Percentiles rank a stretch among this genome's conserved stretches.
phyloP scores from a whole-genome alignment of 2,888 invertebrate species.

The Synanthedon tipuliformis region DNA sequence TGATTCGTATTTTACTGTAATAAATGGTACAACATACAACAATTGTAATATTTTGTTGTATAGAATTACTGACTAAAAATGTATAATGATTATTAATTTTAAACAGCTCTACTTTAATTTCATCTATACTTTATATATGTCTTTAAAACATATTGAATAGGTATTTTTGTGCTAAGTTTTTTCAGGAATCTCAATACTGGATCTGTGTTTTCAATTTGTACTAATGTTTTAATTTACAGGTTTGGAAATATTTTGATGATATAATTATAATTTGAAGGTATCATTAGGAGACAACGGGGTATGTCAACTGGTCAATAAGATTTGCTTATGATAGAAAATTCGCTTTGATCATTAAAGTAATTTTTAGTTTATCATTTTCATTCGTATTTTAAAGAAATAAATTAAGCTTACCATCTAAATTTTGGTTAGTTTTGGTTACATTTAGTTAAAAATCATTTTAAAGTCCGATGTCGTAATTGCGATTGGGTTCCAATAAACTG shows the following conservation, averaged over 20 bases:
- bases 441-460: background rate
- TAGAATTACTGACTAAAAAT: too few relatives aligned
- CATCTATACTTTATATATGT: background rate
- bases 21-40: too few relatives aligned
- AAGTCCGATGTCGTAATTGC: background rate
- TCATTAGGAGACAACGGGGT: conserved; percentile 8
- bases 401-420: background rate
- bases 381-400: background rate
- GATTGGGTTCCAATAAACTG: conserved; percentile 9
- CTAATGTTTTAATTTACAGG: conserved; percentile 8
- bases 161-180: conserved; percentile 1
- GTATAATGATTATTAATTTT: too few relatives aligned
- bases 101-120: too few relatives aligned
- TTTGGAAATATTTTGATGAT: conserved; percentile 1
- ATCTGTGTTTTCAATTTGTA: conserved; percentile 1
- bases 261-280: conserved; percentile 6
- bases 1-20: too few relatives aligned
- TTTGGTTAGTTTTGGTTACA: background rate
- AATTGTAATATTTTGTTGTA: too few relatives aligned
- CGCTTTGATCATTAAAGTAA: conserved; percentile 3
- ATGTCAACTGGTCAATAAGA: conserved; percentile 4
- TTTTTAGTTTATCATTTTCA: background rate
- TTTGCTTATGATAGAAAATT: background rate
- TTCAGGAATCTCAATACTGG: background rate
- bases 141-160: conserved; percentile 6